Percentiles rank a stretch among this genome's conserved stretches.
Evolutionary conservation across 2,888 invertebrate species (phyloP).

Genomic region (Alviniconcha strummeri): DNA sequence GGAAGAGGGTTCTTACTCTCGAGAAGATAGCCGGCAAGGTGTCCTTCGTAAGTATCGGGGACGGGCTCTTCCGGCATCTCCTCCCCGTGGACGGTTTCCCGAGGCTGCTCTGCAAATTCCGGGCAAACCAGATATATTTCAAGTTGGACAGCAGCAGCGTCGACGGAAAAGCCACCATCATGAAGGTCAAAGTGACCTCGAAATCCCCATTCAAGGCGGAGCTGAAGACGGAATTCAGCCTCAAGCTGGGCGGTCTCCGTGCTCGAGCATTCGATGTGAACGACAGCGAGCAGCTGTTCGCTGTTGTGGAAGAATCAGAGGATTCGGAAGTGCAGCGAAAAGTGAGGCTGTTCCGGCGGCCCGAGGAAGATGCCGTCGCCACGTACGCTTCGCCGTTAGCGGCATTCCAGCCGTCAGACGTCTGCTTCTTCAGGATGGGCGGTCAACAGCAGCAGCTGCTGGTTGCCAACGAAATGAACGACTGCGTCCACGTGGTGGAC

Average conservation of each 20-base stretch:
- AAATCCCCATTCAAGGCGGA: neutral
- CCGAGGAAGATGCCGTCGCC: neutral
- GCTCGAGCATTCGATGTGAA: conserved; percentile 24
- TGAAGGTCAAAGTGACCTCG: neutral
- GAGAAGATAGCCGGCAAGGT: neutral
- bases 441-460: neutral
- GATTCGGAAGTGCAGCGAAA: neutral
- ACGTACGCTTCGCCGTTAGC: neutral
- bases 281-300: conserved; percentile 8
- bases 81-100: neutral
- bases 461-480: conserved; percentile 6
- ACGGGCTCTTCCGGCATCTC: neutral
- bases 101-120: neutral
- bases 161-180: neutral
- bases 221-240: neutral
- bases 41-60: neutral
- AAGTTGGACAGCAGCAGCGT: neutral
- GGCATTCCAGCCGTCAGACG: conserved; percentile 1
- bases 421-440: conserved; percentile 4
- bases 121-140: neutral
- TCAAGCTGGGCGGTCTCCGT: neutral
- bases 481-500: conserved; percentile 22
- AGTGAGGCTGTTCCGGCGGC: neutral
- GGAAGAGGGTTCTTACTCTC: neutral
- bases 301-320: conserved; percentile 9